Percentiles rank a stretch among this genome's conserved stretches.
Evolutionary conservation across 2,113 vertebrate species (phyloP).

Genomic region (Thamnophis sirtalis): DNA sequence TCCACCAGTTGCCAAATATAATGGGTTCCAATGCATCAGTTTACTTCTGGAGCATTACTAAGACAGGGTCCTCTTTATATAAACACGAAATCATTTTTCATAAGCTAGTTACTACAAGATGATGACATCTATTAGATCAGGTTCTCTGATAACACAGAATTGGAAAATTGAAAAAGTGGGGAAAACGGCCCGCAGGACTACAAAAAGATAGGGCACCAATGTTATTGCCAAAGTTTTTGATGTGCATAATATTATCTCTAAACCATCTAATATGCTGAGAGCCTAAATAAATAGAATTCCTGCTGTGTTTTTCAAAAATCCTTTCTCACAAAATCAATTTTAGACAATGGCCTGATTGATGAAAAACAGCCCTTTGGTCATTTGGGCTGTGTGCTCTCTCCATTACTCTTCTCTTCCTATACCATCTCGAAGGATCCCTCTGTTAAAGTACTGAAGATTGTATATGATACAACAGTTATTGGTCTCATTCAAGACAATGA

Average conservation of each 20-base stretch:
- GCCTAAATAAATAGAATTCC: neutral
- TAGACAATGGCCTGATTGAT: neutral
- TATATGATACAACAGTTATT: neutral
- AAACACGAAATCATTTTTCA: neutral
- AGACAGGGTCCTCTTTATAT: neutral
- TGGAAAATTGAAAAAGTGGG: neutral
- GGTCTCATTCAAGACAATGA: neutral
- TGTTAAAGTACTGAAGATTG: neutral
- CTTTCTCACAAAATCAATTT: neutral
- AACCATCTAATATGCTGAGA: neutral
- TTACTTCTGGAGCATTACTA: neutral
- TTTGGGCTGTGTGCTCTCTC: neutral
- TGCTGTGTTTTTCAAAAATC: neutral
- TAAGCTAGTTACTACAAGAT: neutral
- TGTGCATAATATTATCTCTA: neutral
- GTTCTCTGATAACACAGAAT: neutral
- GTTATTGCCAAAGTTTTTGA: neutral
- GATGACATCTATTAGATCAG: neutral
- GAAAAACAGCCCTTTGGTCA: neutral
- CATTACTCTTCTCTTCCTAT: neutral
- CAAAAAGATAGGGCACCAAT: neutral
- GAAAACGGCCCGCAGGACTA: neutral
- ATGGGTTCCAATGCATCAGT: neutral
- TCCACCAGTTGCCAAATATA: neutral
- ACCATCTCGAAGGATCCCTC: neutral